Conservation (phyloP, 2,113 vertebrate genomes). For the Noturus placidus region DNA sequence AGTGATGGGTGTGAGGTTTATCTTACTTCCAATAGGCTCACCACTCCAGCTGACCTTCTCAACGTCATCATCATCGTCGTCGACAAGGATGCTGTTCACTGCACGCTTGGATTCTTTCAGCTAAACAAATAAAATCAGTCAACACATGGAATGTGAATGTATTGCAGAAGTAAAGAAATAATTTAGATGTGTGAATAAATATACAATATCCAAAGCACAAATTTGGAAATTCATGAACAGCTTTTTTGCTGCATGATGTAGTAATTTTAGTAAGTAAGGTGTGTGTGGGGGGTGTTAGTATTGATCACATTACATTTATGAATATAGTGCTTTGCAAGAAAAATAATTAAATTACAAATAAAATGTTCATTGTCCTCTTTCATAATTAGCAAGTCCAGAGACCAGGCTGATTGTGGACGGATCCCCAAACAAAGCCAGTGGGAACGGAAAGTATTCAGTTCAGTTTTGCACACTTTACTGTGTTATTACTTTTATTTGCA, state of each 20-base stretch:
- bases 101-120: slow-evolving; percentile 88
- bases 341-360: background rate
- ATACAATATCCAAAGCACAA: background rate
- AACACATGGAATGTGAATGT: background rate
- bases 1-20: background rate
- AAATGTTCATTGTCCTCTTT: background rate
- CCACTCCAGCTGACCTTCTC: slow-evolving; percentile 94
- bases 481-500: background rate
- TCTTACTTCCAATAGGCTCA: slow-evolving; percentile 94
- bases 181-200: background rate
- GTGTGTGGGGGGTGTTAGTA: background rate
- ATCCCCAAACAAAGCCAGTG: background rate
- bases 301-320: background rate
- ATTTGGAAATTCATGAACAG: background rate
- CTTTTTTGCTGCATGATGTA: background rate
- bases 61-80: slow-evolving; percentile 82
- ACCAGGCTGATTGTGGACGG: background rate
- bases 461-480: background rate
- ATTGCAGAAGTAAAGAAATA: background rate
- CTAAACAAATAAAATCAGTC: slow-evolving; percentile 60
- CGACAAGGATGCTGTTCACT: slow-evolving; percentile 85
- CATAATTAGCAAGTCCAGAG: background rate
- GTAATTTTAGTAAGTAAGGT: background rate
- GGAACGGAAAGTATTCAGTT: background rate
- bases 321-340: background rate